Percentiles rank a stretch among this genome's conserved stretches.
Evolutionary conservation across 2,888 invertebrate genomes (phyloP).

Genomic region (Cosmorhoe ocellata): DNA sequence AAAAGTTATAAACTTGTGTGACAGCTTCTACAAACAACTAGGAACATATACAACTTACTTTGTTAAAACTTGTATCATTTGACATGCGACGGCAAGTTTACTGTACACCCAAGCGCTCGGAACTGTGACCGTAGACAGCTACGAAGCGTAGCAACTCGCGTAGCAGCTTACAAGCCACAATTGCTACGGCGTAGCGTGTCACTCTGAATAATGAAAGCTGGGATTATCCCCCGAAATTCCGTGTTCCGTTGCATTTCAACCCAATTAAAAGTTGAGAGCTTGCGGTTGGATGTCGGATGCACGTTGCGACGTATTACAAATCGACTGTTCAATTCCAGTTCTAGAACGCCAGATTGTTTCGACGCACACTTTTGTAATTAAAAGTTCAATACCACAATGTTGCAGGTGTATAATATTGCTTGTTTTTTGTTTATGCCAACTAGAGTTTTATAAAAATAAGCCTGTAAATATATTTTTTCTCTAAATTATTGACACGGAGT

Average conservation of each 20-base stretch:
- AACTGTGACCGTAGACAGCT: constrained; percentile 22
- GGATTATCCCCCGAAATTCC: constrained; percentile 26
- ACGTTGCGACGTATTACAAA: constrained; percentile 24
- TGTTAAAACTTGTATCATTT: constrained; percentile 20
- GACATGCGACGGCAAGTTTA: constrained; percentile 14
- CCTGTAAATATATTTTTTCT: too few relatives aligned
- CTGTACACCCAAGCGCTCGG: constrained; percentile 1
- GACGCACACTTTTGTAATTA: constrained; percentile 17
- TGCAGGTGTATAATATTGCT: constrained; percentile 1
- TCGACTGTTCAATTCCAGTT: constrained; percentile 34
- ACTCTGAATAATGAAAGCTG: constrained; percentile 21
- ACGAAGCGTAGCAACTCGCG: constrained; percentile 28
- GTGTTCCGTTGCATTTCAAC: constrained; percentile 28
- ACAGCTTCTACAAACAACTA: too few relatives aligned
- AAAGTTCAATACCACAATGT: constrained; percentile 7
- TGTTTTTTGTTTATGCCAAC: background rate
- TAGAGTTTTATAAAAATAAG: background rate
- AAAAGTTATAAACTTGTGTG: too few relatives aligned
- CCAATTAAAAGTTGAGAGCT: constrained; percentile 34
- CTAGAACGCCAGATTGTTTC: constrained; percentile 30
- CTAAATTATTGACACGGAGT: too few relatives aligned
- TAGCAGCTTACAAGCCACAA: constrained; percentile 24
- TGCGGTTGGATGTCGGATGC: constrained; percentile 27
- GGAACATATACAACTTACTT: constrained; percentile 9
- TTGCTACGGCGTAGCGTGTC: constrained; percentile 22